These are phyloP conservation scores for Stegophylla sp. DNA, from an alignment of 2,888 invertebrate species.

Conservation along the genomic window DNA sequence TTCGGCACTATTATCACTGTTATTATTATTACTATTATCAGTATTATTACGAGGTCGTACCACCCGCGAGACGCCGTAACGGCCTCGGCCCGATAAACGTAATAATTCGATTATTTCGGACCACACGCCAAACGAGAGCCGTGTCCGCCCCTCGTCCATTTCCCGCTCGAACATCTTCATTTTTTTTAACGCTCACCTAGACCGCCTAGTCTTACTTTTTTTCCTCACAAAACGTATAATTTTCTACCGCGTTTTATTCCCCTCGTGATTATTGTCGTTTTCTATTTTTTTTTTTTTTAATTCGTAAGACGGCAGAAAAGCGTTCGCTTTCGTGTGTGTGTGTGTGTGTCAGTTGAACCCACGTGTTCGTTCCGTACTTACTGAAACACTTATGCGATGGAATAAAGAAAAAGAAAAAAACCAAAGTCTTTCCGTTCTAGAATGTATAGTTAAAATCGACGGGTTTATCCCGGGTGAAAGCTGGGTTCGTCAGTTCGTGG, in stretches of 20 bases:
- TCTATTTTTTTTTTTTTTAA: neutral
- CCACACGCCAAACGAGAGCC: conserved; percentile 47
- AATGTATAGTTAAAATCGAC: too few relatives aligned
- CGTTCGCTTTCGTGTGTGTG: neutral
- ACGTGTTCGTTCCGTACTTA: too few relatives aligned
- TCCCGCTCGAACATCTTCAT: neutral
- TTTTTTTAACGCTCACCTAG: neutral
- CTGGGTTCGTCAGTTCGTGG: too few relatives aligned
- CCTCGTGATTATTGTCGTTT: neutral
- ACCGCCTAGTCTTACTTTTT: neutral
- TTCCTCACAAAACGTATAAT: conserved; percentile 31
- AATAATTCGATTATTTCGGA: conserved; percentile 49
- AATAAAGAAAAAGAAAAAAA: too few relatives aligned
- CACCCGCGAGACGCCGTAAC: conserved; percentile 42
- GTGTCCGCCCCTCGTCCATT: neutral
- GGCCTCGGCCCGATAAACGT: conserved; percentile 3
- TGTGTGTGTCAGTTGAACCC: too few relatives aligned
- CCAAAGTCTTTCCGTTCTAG: too few relatives aligned
- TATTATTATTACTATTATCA: neutral
- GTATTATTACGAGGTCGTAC: conserved; percentile 29
- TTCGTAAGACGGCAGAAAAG: neutral
- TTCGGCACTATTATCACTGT: neutral
- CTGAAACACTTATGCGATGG: too few relatives aligned
- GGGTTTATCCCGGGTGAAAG: too few relatives aligned
- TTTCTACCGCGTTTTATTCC: conserved; percentile 5